Conservation (phyloP, 2,797 vertebrate genomes). For the Mustela erminea region DNA sequence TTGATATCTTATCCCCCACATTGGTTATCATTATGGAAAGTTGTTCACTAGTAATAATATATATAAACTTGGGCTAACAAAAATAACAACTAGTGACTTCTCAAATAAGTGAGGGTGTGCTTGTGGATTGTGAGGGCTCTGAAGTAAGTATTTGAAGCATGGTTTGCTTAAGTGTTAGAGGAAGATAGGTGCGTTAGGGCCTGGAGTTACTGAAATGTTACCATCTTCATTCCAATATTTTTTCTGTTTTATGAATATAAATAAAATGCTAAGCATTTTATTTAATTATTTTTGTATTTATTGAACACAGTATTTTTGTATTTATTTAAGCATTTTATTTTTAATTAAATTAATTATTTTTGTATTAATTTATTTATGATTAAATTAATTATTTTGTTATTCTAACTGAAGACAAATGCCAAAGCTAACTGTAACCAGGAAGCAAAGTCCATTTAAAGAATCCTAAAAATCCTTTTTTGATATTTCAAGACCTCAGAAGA, state of each 20-base stretch:
- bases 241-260: neutral
- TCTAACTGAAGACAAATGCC: neutral
- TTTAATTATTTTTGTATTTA: too few species aligned
- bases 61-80: neutral
- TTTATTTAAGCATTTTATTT: too few species aligned
- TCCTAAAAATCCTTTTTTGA: neutral
- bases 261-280: neutral
- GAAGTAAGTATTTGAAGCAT: neutral
- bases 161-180: neutral
- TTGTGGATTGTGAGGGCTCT: constrained; percentile 7
- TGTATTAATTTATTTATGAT: too few species aligned
- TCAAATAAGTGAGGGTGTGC: neutral
- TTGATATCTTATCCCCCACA: neutral
- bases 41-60: neutral
- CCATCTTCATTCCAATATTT: neutral
- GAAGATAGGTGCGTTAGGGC: neutral
- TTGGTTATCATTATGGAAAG: neutral
- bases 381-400: neutral
- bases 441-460: neutral
- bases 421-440: neutral
- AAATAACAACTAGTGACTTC: neutral
- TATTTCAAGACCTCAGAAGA: neutral
- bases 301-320: too few species aligned
- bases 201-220: neutral
- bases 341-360: too few species aligned